These are phyloP conservation scores for Grapholita molesta DNA, from an alignment of 1,140 invertebrate genomes.

Conservation along the genomic window DNA sequence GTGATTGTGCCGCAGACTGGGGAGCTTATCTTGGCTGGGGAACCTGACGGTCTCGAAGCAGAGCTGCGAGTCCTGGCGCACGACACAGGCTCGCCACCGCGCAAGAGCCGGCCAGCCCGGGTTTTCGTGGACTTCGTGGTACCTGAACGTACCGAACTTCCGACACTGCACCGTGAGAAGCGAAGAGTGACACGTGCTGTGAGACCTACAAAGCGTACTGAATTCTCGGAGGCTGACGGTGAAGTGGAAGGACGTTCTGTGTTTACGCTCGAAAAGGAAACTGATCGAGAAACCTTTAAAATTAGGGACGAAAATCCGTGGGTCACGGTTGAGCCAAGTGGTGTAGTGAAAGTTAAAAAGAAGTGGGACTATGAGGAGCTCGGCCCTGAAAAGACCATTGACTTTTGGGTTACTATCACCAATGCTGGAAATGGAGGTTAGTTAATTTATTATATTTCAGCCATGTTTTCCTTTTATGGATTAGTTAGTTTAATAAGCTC, in stretches of 20 bases:
- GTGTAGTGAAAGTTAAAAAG: constrained; percentile 94
- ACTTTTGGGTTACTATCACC: constrained; percentile 97
- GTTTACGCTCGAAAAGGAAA: constrained; percentile 94
- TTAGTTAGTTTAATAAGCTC: too few species aligned
- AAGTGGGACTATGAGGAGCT: constrained; percentile 98
- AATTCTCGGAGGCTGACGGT: constrained; percentile 94
- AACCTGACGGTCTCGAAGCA: constrained; percentile 83
- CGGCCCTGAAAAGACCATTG: constrained; percentile 96
- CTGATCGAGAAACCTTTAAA: constrained; percentile 94
- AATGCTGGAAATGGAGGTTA: constrained; percentile 91
- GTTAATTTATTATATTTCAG: constrained; percentile 40
- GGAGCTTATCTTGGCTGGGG: constrained; percentile 88
- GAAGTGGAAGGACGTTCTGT: constrained; percentile 92
- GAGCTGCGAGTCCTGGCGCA: constrained; percentile 88
- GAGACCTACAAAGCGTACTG: constrained; percentile 93
- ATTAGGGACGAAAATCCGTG: constrained; percentile 95
- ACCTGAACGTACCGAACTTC: constrained; percentile 79
- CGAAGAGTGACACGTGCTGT: constrained; percentile 92
- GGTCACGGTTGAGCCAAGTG: constrained; percentile 95
- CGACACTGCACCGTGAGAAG: constrained; percentile 84
- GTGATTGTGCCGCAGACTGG: constrained; percentile 95
- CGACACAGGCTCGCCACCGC: constrained; percentile 86
- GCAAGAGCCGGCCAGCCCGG: constrained; percentile 84
- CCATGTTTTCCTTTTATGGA: neutral
- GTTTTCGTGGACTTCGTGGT: constrained; percentile 87